These are phyloP conservation scores for Drosophila tani DNA, from an alignment of 1,140 invertebrate genomes.

Conservation along the genomic window DNA sequence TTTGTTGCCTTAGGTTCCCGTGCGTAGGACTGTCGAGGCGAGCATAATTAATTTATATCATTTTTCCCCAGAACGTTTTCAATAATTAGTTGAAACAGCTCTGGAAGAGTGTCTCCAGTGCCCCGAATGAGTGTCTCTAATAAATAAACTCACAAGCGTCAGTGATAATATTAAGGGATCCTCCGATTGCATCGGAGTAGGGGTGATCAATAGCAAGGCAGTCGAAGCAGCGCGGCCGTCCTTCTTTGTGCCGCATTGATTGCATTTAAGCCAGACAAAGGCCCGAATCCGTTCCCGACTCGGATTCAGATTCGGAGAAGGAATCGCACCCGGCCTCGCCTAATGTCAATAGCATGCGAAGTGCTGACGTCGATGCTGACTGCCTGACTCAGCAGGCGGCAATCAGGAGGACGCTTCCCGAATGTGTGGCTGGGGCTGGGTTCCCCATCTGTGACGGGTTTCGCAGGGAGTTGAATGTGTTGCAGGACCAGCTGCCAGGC, in stretches of 20 bases:
- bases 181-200: constrained; percentile 16
- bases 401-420: constrained; percentile 60
- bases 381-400: constrained; percentile 73
- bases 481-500: constrained; percentile 34
- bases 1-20: constrained; percentile 56
- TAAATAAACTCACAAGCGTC: background rate
- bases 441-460: background rate
- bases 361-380: constrained; percentile 44
- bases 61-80: constrained; percentile 56
- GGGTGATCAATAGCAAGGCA: constrained; percentile 29
- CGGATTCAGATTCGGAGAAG: constrained; percentile 19
- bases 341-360: constrained; percentile 69
- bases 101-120: background rate
- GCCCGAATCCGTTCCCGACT: constrained; percentile 8
- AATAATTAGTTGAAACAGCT: constrained; percentile 73
- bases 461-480: constrained; percentile 6
- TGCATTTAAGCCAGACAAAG: constrained; percentile 64
- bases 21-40: constrained; percentile 44
- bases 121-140: background rate
- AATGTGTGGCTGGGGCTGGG: background rate
- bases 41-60: constrained; percentile 79
- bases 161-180: background rate
- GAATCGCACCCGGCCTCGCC: background rate
- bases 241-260: constrained; percentile 49
- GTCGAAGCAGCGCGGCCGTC: constrained; percentile 8